Evolutionary conservation across 1,140 invertebrate genomes (phyloP).

Genomic region (Drosophila trapezifrons): DNA sequence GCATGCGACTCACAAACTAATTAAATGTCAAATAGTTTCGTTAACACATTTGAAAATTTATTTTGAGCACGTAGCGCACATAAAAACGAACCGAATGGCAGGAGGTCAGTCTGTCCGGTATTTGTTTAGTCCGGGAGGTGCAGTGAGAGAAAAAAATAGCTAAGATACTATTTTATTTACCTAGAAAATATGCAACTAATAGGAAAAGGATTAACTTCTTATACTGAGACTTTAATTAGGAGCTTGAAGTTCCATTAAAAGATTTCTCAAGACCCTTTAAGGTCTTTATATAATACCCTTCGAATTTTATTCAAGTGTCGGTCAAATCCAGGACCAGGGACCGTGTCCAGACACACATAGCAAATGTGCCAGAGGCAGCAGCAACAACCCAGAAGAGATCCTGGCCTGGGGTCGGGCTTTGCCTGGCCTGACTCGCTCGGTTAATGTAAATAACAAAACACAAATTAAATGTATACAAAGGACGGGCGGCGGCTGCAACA

Average conservation of each 20-base stretch:
- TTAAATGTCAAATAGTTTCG: conserved; percentile 84
- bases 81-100: conserved; percentile 63
- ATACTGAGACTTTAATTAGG: background rate
- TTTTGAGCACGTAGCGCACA: conserved; percentile 81
- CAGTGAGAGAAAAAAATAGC: background rate
- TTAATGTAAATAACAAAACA: conserved; percentile 83
- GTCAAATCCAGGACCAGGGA: background rate
- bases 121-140: conserved; percentile 34
- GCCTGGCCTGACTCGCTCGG: conserved; percentile 61
- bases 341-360: conserved; percentile 44
- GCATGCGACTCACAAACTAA: conserved; percentile 83
- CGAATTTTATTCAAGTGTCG: background rate
- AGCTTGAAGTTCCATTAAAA: background rate
- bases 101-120: conserved; percentile 48
- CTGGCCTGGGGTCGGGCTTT: conserved; percentile 15
- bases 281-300: background rate
- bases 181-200: too few species aligned
- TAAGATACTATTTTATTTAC: too few species aligned
- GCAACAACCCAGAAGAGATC: conserved; percentile 13
- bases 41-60: conserved; percentile 84
- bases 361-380: conserved; percentile 67
- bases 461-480: conserved; percentile 83
- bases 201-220: background rate
- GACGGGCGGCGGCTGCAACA: conserved; percentile 38
- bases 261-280: too few species aligned